Percentiles rank a stretch among this genome's conserved stretches.
Evolutionary conservation across 2,888 invertebrate species (phyloP).

Genomic region (Patella ulyssiponensis): DNA sequence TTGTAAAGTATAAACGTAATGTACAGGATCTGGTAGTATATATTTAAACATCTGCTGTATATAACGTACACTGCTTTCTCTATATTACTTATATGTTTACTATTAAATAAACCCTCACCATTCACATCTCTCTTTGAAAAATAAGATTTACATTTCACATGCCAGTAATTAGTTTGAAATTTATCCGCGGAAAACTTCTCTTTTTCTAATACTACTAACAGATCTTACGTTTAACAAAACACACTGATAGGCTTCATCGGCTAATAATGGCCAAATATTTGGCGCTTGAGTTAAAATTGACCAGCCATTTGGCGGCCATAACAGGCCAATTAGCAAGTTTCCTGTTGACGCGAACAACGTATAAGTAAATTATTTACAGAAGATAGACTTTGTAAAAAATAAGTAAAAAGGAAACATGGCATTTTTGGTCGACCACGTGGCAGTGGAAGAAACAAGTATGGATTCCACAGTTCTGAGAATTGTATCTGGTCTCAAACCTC

Average conservation of each 20-base stretch:
- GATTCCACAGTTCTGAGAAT: not conserved
- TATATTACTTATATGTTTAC: not conserved
- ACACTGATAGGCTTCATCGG: not conserved
- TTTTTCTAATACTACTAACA: not conserved
- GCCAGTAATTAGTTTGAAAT: slow-evolving; percentile 7
- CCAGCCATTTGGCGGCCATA: slow-evolving; percentile 5
- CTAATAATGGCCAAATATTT: slow-evolving; percentile 5
- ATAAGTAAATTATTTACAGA: slow-evolving; percentile 37
- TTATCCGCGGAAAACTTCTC: not conserved
- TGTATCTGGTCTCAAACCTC: slow-evolving; percentile 7
- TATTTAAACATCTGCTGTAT: too few species aligned
- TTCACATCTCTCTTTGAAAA: not conserved
- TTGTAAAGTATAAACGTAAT: too few species aligned
- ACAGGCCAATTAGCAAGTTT: slow-evolving; percentile 13
- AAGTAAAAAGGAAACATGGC: not conserved
- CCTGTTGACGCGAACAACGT: slow-evolving; percentile 27
- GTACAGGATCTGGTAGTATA: too few species aligned
- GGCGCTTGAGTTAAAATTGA: not conserved
- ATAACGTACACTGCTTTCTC: too few species aligned
- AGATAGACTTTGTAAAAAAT: slow-evolving; percentile 29
- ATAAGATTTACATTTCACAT: not conserved
- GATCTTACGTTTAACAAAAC: slow-evolving; percentile 5
- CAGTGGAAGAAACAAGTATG: too few species aligned
- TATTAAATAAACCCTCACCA: slow-evolving; percentile 5
- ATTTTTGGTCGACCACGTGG: too few species aligned